phyloP scores from a whole-genome alignment of 2,113 vertebrate genomes.

The Halcyon malimbica region DNA sequence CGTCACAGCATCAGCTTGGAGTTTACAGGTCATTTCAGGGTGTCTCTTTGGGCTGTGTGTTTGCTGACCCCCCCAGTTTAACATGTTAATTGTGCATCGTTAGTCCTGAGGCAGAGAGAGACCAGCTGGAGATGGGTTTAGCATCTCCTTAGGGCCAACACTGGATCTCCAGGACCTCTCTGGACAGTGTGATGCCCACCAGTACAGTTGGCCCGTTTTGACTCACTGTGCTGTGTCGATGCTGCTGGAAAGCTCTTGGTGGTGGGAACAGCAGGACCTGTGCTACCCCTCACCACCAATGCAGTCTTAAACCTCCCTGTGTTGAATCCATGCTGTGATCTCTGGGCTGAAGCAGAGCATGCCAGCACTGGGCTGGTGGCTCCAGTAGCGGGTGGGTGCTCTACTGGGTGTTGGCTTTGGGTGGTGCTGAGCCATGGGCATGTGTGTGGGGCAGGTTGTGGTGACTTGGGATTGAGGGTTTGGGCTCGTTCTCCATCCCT shows the following conservation, averaged over 20 bases:
- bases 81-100: neutral
- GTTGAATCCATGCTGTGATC: neutral
- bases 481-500: neutral
- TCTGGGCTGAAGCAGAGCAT: neutral
- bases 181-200: neutral
- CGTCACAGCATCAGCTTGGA: fast-evolving
- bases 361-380: neutral
- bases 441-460: neutral
- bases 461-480: neutral
- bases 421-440: neutral
- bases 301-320: neutral
- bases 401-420: neutral
- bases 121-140: neutral
- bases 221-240: neutral
- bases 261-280: neutral
- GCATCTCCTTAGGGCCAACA: neutral
- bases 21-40: neutral
- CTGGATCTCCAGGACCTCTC: neutral
- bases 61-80: neutral
- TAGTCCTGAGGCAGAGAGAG: neutral
- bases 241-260: neutral
- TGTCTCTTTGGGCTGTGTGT: neutral
- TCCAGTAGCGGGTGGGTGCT: neutral
- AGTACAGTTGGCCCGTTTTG: neutral
- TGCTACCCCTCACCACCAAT: neutral